A percentile compares a stretch with the other conserved stretches of the same genome.
These are phyloP conservation scores for Epinephelus coioides DNA, from an alignment of 2,797 vertebrate genomes.

Conservation along the genomic window DNA sequence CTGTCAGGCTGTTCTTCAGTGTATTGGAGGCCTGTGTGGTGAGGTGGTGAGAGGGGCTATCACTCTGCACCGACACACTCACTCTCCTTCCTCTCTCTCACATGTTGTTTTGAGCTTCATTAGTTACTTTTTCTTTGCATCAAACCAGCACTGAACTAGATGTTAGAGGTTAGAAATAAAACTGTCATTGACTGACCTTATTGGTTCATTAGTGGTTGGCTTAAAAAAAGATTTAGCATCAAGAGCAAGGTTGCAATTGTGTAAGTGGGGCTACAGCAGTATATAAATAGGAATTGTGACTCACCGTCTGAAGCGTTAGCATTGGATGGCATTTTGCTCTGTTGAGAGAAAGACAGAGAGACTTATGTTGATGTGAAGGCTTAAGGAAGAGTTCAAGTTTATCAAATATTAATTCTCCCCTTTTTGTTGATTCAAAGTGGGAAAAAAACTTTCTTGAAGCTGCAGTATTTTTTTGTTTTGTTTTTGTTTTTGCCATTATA, in stretches of 20 bases:
- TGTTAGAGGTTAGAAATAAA: background rate
- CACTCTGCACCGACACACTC: background rate
- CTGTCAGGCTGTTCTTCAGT: background rate
- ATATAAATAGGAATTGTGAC: constrained; percentile 38
- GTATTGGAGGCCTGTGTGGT: background rate
- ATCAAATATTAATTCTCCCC: too few species aligned
- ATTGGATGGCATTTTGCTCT: constrained; percentile 72
- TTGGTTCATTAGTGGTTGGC: background rate
- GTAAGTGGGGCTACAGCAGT: background rate
- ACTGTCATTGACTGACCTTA: too few species aligned
- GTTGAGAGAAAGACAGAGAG: constrained; percentile 57
- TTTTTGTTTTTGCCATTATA: too few species aligned
- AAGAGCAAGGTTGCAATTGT: background rate
- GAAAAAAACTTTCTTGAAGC: too few species aligned
- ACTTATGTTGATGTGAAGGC: background rate
- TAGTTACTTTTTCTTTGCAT: background rate
- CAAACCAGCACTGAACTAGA: background rate
- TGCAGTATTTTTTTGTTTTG: too few species aligned
- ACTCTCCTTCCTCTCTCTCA: constrained; percentile 28
- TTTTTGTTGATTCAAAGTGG: too few species aligned
- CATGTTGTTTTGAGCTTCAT: background rate
- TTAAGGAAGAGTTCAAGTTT: too few species aligned
- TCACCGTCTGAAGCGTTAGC: constrained; percentile 73
- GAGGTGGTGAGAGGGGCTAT: constrained; percentile 30
- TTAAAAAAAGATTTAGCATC: background rate